Evolutionary conservation across 2,797 vertebrate genomes (phyloP), one percentile per base, ranked within the genome.

Genomic region (Phalanger gymnotis): DNA sequence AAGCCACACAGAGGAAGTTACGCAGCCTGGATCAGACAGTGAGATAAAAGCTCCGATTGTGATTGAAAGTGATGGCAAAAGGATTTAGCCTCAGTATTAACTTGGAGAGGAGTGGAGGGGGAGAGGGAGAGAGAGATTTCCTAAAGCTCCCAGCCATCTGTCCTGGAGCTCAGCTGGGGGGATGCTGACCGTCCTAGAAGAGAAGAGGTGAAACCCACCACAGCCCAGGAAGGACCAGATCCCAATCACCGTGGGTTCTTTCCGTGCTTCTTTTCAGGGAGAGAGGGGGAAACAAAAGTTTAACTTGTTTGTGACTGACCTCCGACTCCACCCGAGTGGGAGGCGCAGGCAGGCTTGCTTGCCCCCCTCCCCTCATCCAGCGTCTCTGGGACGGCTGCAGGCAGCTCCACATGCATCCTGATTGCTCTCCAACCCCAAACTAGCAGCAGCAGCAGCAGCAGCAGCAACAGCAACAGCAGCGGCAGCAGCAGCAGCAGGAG

Each of bases 11-110:
- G 98, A 98, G 98, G 99, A 99, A 99, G 99, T 99, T 99, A 99
- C 99, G 99, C 99, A 99, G 99, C 98, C 99, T 97, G 99, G 98
- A 99, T 98, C 99, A 99, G 98, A 98, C 98, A 97, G 98, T 98
- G 99, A 99, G 99, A 99, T 99, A 99, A 99, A 99, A 99, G 99
- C 99, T 99, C 98, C 98, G 99, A 99, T 99, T 99, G 99, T 99
- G 99, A 99, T 99, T 99, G 99, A 99, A 99, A 99, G 99, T 98
- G 99, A 99, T 98, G 99, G 99, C 99, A 98, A 99, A 99, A 98
- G 99, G 99, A 99, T 99, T 99, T 99, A 99, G 99, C 99, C 98
- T 96, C 98, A 95, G 98, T 98, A 96, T 98, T 99, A 99, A 99
- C 98, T 99, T 98, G 98, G 98, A 92, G 98, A 97, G 98, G 98